Conservation (phyloP, 2,888 invertebrate species). For the Rhagonycha lutea region DNA sequence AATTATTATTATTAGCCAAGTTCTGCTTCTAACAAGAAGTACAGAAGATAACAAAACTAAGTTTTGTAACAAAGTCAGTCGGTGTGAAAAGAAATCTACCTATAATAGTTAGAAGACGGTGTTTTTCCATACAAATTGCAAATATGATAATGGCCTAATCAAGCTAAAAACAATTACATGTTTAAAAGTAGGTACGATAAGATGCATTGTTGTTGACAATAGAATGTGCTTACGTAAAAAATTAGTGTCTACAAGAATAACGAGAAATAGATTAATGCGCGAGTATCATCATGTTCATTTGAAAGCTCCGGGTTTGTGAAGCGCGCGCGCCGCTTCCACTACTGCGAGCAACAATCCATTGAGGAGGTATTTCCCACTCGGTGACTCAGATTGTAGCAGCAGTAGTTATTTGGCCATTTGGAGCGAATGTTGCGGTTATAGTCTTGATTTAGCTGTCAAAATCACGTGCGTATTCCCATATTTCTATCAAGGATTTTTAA, state of each 20-base stretch:
- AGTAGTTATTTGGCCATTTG: conserved; percentile 23
- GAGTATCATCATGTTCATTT: conserved; percentile 23
- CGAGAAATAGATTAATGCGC: conserved; percentile 20
- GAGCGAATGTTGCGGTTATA: conserved; percentile 21
- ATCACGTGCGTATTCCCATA: conserved; percentile 32
- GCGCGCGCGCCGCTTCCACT: conserved; percentile 31
- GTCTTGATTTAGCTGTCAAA: conserved; percentile 28
- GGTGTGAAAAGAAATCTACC: no score
- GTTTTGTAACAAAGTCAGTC: no score
- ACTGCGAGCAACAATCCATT: conserved; percentile 31
- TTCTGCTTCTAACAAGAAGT: no score
- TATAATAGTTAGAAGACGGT: not conserved
- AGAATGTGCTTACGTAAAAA: conserved; percentile 11
- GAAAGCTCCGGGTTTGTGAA: conserved; percentile 18
- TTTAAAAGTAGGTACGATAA: conserved; percentile 21
- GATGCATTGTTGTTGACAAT: conserved; percentile 10
- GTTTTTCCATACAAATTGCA: not conserved
- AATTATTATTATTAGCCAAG: no score
- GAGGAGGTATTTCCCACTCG: conserved; percentile 25
- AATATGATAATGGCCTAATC: conserved; percentile 10
- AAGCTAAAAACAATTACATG: conserved; percentile 34
- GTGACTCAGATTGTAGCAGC: conserved; percentile 29
- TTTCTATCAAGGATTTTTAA: conserved; percentile 10
- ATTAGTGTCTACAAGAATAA: not conserved
- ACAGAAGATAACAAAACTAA: no score